Percentiles rank a stretch among this genome's conserved stretches.
phyloP scores from a whole-genome alignment of 2,113 vertebrate genomes.

The Hepsetus odoe region DNA sequence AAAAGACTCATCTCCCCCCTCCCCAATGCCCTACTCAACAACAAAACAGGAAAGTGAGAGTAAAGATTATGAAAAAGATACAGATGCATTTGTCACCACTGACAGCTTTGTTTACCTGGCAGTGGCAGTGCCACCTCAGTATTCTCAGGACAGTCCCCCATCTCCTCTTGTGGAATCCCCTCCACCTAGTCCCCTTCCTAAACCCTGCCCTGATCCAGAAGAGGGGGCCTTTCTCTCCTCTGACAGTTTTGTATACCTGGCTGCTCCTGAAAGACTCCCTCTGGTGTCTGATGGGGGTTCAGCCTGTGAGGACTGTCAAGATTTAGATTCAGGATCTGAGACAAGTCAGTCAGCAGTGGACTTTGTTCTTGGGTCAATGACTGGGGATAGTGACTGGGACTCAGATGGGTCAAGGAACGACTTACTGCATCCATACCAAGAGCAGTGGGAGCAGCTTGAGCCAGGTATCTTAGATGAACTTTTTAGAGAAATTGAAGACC shows the following conservation, averaged over 20 bases:
- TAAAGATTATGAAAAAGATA: constrained; percentile 58
- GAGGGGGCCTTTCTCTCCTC: constrained; percentile 70
- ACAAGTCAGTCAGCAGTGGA: constrained; percentile 75
- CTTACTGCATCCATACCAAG: constrained; percentile 57
- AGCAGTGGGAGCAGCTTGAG: constrained; percentile 76
- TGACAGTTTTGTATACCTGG: constrained; percentile 81
- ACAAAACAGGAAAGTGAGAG: constrained; percentile 49
- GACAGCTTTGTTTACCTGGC: constrained; percentile 83
- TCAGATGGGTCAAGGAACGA: constrained; percentile 71
- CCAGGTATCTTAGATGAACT: constrained; percentile 71
- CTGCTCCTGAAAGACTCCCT: constrained; percentile 73
- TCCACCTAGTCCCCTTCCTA: constrained; percentile 73
- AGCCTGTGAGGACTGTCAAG: constrained; percentile 68
- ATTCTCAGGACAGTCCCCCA: constrained; percentile 66
- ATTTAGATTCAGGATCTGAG: constrained; percentile 76
- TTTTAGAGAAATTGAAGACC: constrained; percentile 61
- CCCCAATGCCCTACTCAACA: constrained; percentile 51
- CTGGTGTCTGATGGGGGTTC: constrained; percentile 65
- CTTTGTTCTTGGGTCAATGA: constrained; percentile 74
- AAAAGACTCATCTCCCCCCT: constrained; percentile 40
- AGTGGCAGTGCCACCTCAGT: constrained; percentile 71
- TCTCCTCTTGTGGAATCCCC: constrained; percentile 68
- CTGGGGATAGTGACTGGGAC: constrained; percentile 81
- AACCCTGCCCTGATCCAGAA: constrained; percentile 63
- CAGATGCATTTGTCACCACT: constrained; percentile 71